Conservation (phyloP, 2,113 vertebrate genomes). For the Lepus timidus region DNA sequence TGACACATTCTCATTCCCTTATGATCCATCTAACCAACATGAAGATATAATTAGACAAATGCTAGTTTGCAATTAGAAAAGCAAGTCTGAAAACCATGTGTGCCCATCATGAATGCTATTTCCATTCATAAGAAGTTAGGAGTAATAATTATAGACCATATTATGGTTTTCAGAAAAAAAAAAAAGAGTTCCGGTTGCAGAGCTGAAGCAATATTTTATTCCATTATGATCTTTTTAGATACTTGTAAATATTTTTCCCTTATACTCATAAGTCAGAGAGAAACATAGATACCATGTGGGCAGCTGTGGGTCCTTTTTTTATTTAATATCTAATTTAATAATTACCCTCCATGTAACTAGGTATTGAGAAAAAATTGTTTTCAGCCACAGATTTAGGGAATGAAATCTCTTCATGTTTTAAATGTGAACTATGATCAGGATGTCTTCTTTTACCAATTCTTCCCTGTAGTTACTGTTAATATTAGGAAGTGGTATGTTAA, state of each 20-base stretch:
- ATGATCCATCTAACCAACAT: neutral
- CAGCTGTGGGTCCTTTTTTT: neutral
- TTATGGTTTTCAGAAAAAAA: slow-evolving; percentile 6
- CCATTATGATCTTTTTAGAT: neutral
- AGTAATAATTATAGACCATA: neutral
- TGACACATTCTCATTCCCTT: slow-evolving; percentile 12
- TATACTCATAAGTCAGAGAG: neutral
- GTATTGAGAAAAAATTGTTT: neutral
- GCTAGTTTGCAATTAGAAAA: neutral
- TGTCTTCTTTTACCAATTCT: neutral
- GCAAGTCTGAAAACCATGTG: neutral
- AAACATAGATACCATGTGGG: neutral
- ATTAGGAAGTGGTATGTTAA: neutral
- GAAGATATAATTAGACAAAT: neutral
- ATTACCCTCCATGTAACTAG: neutral
- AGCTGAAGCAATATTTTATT: neutral
- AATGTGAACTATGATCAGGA: neutral
- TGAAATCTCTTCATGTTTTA: neutral
- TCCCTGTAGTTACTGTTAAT: neutral
- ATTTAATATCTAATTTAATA: neutral
- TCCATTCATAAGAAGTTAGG: neutral
- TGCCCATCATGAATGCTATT: neutral
- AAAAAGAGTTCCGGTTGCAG: neutral
- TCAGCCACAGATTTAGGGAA: neutral
- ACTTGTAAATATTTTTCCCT: neutral